A percentile compares a stretch with the other conserved stretches of the same genome.
These are phyloP conservation scores for Diacarnus erythraeanus DNA, from an alignment of 37 sponge, comb jelly and placozoan species.

Conservation along the genomic window DNA sequence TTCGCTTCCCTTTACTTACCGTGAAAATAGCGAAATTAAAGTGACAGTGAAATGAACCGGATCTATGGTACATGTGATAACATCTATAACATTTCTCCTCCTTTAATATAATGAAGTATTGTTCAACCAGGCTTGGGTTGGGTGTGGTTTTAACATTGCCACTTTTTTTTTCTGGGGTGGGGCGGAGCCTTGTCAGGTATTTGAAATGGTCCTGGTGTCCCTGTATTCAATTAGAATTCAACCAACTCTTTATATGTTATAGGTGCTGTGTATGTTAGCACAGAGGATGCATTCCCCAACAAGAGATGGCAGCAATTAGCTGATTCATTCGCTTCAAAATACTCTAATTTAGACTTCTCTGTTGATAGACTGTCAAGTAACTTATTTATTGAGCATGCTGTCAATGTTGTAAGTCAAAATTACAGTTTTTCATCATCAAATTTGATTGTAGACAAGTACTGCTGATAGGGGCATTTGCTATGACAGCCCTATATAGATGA, in stretches of 20 bases:
- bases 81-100: no score
- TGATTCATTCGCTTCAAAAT: constrained; percentile 29
- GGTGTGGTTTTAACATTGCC: neutral
- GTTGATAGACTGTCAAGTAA: constrained; percentile 44
- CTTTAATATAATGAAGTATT: neutral
- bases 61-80: no score
- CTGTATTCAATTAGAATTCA: no score
- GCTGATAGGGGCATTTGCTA: no score
- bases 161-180: neutral
- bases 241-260: no score
- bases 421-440: no score
- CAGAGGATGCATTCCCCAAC: constrained; percentile 89
- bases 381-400: constrained; percentile 65
- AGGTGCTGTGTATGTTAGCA: constrained; percentile 85
- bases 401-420: constrained; percentile 46
- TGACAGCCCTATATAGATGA: no score
- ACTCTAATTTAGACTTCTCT: constrained; percentile 5
- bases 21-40: no score
- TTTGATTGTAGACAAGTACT: neutral
- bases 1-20: no score
- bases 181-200: neutral
- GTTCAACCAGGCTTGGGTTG: neutral
- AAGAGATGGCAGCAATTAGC: constrained; percentile 76
- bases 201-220: no score
- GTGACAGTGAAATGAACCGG: no score